Base-by-base conservation (phyloP, 2,888 invertebrate species). In the Agonopterix subpropinquella region DNA sequence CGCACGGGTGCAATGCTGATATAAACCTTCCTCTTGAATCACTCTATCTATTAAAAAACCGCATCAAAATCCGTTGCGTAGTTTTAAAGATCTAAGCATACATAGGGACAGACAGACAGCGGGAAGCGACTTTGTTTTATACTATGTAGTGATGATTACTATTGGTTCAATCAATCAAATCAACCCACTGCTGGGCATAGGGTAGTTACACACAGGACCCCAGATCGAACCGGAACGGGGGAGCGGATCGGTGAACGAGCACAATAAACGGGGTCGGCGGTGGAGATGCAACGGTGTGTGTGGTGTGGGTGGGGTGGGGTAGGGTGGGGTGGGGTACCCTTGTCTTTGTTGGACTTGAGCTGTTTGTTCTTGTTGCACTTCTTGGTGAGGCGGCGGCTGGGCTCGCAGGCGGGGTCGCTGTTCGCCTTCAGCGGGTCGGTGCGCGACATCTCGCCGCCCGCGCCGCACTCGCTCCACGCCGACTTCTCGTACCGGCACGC, bases 401-500 rank as follows among this genome's bases (percentile, higher is more conserved):
- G 92, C 70, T 96, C 95, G 77, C 96, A 96, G 54, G 93, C 90
- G 45, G 94, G 90, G 80, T 96, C 96, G 75, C 95, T 95, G 74
- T 92, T 92, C 48, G 93, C 89, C 82, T 96, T 96, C 70, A 96
- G 85, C 81, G 92, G 93, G 77, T 96, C 95, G 64, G 92, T 92
- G 73, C 96, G 90, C 61, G 93, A 92, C 94, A 96, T 95, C 89
- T 93, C 92, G 57, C 94, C 94, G 69, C 92, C 93, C 56, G 92
- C 90, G 69, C 91, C 92, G 87, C 96, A 96, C 72, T 94, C 94
- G 73, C 93, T 93, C 95, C 96, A 96, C 56, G 94, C 89, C 37
- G 96, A 95, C 79, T 96, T 96, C 71, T 95, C 95, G 82, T 96
- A 96, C 64, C 96, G 94, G 82, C 96, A 96, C 59, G 95, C 96